A percentile compares a stretch with the other conserved stretches of the same genome.
phyloP scores from a whole-genome alignment of 2,113 vertebrate species.

The Psilopsiagon aurifrons region DNA sequence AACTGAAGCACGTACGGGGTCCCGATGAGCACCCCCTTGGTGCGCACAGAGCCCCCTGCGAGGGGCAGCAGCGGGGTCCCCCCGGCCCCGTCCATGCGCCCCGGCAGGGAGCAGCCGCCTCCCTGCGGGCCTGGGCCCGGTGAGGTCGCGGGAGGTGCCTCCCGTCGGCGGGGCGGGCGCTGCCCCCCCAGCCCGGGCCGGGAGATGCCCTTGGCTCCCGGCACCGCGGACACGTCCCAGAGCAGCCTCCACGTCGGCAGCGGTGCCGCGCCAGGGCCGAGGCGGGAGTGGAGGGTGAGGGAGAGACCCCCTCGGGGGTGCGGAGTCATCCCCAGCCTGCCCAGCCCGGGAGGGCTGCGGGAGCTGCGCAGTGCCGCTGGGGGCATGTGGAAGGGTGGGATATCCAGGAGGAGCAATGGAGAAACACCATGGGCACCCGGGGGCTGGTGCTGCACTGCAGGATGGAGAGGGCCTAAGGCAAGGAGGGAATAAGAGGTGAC shows the following conservation, averaged over 20 bases:
- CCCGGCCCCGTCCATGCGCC: not conserved
- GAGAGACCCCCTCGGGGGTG: not conserved
- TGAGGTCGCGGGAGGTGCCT: not conserved
- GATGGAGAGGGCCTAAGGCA: too few relatives aligned
- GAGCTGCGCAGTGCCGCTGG: not conserved
- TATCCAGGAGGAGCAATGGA: not conserved
- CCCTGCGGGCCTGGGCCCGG: too few relatives aligned
- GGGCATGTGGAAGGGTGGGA: not conserved
- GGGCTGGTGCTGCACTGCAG: not conserved
- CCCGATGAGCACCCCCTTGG: not conserved
- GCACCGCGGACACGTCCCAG: conserved; percentile 1
- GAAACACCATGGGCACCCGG: not conserved
- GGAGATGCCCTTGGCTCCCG: not conserved
- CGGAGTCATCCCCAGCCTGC: not conserved
- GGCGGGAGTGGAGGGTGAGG: not conserved
- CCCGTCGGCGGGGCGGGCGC: not conserved
- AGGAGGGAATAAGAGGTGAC: too few relatives aligned
- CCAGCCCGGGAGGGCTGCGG: not conserved
- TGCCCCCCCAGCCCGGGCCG: not conserved
- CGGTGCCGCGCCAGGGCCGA: too few relatives aligned
- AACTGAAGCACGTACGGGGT: not conserved
- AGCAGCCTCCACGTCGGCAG: conserved; percentile 38
- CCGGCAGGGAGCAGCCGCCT: not conserved
- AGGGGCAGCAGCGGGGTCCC: too few relatives aligned
- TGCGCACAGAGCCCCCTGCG: not conserved